phyloP scores from a whole-genome alignment of 2,113 vertebrate genomes.

The Etheostoma spectabile region DNA sequence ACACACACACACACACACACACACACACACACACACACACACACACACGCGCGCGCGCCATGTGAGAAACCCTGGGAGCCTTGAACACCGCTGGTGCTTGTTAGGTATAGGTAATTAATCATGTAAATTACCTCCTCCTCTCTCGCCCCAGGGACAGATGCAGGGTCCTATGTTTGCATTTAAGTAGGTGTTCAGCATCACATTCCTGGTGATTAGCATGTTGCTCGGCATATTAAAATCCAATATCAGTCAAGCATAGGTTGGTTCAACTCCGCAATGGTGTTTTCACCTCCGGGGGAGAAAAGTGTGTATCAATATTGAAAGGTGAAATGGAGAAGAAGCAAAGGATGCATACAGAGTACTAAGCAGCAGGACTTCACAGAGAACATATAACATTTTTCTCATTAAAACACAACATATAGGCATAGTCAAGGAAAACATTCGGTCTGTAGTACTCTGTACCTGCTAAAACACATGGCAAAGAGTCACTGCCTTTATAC shows the following conservation, averaged over 20 bases:
- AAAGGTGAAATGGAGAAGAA: neutral
- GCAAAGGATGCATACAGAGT: neutral
- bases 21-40: constrained; percentile 32
- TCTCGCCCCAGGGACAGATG: constrained; percentile 68
- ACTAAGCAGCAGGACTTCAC: neutral
- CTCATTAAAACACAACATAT: neutral
- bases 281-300: constrained; percentile 17
- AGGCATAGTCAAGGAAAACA: neutral
- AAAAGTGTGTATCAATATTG: constrained; percentile 2
- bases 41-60: constrained; percentile 13
- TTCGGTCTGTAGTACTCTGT: neutral
- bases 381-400: neutral
- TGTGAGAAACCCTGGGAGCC: constrained; percentile 54
- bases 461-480: neutral
- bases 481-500: neutral
- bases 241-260: constrained; percentile 47
- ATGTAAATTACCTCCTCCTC: constrained; percentile 77
- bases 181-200: constrained; percentile 68
- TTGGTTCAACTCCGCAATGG: constrained; percentile 24
- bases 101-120: constrained; percentile 80
- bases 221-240: constrained; percentile 57
- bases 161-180: constrained; percentile 75
- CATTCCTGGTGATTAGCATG: constrained; percentile 65
- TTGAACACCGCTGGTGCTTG: constrained; percentile 54
- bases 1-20: neutral